Evolutionary conservation across 2,888 invertebrate genomes (phyloP).

Genomic region (Gortyna flavago): DNA sequence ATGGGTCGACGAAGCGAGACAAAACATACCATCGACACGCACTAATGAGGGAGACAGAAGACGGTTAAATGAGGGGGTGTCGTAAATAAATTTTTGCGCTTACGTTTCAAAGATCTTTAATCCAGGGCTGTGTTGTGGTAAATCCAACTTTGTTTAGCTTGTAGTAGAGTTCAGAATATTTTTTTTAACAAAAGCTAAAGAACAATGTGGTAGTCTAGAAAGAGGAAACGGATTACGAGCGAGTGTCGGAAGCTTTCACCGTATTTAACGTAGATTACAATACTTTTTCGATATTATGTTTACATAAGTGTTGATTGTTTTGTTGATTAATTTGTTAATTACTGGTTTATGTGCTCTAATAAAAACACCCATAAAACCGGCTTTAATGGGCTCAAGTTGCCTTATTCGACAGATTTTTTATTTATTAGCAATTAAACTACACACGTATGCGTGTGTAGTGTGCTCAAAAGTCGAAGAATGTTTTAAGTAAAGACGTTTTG

Average conservation of each 20-base stretch:
- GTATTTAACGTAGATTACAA: conserved; percentile 81
- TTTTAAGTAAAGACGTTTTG: not conserved
- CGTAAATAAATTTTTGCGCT: conserved; percentile 84
- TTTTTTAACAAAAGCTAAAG: conserved; percentile 65
- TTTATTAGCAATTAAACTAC: conserved; percentile 34
- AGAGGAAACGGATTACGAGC: conserved; percentile 81
- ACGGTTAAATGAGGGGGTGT: conserved; percentile 85
- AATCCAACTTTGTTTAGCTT: conserved; percentile 55
- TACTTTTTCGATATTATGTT: conserved; percentile 71
- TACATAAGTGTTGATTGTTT: conserved; percentile 59
- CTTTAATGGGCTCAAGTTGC: conserved; percentile 22
- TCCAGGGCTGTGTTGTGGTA: conserved; percentile 55
- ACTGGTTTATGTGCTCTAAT: conserved; percentile 38
- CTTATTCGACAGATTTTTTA: conserved; percentile 30
- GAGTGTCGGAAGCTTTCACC: conserved; percentile 81
- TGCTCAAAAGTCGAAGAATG: not conserved
- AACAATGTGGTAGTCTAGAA: conserved; percentile 79
- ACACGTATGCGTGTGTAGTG: conserved; percentile 12
- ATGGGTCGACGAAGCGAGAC: conserved; percentile 76
- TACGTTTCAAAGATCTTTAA: conserved; percentile 81
- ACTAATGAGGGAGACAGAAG: conserved; percentile 75
- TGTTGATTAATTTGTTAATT: conserved; percentile 57
- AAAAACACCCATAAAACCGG: conserved; percentile 37
- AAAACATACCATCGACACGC: conserved; percentile 64
- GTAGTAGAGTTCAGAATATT: conserved; percentile 66